Conservation (phyloP, 2,113 vertebrate species). For the Myrmophylax atrothorax region DNA sequence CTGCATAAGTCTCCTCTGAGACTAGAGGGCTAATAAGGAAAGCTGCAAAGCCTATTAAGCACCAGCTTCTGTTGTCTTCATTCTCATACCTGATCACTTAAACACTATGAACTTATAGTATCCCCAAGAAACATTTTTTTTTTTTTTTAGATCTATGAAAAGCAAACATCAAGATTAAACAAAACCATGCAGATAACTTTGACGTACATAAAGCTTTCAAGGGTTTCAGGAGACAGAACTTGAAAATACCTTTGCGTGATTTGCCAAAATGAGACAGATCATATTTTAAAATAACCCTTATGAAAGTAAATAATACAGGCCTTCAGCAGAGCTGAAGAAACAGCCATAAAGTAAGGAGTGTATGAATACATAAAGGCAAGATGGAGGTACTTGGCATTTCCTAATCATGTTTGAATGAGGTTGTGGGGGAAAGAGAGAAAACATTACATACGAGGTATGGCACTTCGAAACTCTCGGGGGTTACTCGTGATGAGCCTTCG, state of each 20-base stretch:
- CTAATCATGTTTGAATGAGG: not conserved
- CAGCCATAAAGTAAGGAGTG: not conserved
- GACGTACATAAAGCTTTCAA: not conserved
- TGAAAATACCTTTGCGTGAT: not conserved
- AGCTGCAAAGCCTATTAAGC: constrained; percentile 27
- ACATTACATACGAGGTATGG: constrained; percentile 85
- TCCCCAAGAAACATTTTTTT: not conserved
- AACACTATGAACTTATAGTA: not conserved
- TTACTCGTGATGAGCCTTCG: constrained; percentile 84
- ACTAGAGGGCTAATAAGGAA: constrained; percentile 17
- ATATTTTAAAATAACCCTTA: not conserved
- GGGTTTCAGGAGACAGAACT: not conserved
- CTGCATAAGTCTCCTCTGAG: not conserved
- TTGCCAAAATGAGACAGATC: not conserved
- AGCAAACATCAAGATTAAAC: not conserved
- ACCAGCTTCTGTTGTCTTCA: not conserved
- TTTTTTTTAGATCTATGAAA: not conserved
- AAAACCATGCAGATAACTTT: not conserved
- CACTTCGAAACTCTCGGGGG: constrained; percentile 84
- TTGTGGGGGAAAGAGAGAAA: not conserved
- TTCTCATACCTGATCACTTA: not conserved
- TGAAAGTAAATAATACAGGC: not conserved
- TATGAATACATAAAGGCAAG: not conserved
- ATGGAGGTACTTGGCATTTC: not conserved
- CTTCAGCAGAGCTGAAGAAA: not conserved